Evolutionary conservation across 2,888 invertebrate species (phyloP), one percentile per base, ranked within the genome.

Genomic region (Serrognathus titanus): DNA sequence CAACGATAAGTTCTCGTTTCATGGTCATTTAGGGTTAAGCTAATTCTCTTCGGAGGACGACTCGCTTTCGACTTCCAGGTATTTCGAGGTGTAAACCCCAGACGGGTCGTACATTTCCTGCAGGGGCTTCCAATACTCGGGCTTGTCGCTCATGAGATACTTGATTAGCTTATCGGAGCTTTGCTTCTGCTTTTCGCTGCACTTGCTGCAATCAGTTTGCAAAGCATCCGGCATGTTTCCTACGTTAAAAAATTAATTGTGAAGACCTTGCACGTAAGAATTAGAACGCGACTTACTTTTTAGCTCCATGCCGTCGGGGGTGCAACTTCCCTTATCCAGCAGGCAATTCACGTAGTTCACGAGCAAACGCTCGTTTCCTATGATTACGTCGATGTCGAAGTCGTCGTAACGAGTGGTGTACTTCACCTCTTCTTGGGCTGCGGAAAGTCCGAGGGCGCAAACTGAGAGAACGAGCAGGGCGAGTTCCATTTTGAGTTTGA

Each of bases 191-290:
- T 81, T 84, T 38, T 82, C 81, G 8, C 83, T 85, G 69, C 89
- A 89, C 72, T 86, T 88, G 48, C 73, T 75, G 70, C 89, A 89
- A 63, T 85, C 84, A 43, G 85, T 86, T 63, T 80, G 78, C 53
- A 89, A 83, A 0, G 89, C 89, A 68, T 89, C 89, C 0, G 88
- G 88, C 46, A 89, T 79, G 62, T 84, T 85, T 54, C 80, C 89
- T 89, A 75, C 37, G 80, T 78, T 13, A 13, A 24, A 48, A 48
- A 31, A 48, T n/a, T 11, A 31, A 48, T 20, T 5, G 35, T 48
- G 35, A 38, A 49, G 7, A 47, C 36, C 7, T 13, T 24, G 38
- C 11, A 39, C 6, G 6, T 53, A 16, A 16, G 3, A 16, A 3
- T 6, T 6, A 31, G 6, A 2, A 1, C 1, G 24, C 7, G 24